Conservation (phyloP, 2,888 invertebrate genomes). For the Ecdyonurus torrentis region DNA sequence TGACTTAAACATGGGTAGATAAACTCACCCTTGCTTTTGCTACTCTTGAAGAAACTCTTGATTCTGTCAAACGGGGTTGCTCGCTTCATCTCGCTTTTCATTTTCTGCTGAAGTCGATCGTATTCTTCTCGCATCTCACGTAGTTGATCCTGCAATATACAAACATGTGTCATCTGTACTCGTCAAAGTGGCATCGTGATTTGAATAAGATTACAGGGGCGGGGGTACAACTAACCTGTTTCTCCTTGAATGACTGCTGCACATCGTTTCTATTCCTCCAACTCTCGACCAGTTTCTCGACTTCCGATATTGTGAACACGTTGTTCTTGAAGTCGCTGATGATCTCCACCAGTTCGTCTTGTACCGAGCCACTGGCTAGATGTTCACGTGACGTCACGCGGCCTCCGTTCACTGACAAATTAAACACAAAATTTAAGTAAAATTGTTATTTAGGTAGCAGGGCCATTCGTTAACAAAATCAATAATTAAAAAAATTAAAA, state of each 20-base stretch:
- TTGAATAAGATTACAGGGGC: too few species aligned
- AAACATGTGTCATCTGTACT: background rate
- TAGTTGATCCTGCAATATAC: slow-evolving; percentile 47
- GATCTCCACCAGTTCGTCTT: slow-evolving; percentile 70
- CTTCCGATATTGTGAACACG: slow-evolving; percentile 67
- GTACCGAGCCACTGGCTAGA: slow-evolving; percentile 22
- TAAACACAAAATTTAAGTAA: too few species aligned
- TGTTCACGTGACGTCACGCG: slow-evolving; percentile 22
- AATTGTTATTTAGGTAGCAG: too few species aligned
- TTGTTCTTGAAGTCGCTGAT: slow-evolving; percentile 82
- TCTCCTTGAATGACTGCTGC: slow-evolving; percentile 68
- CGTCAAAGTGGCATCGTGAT: too few species aligned
- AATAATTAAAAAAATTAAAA: too few species aligned
- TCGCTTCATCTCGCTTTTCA: slow-evolving; percentile 57
- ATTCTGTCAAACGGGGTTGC: slow-evolving; percentile 67
- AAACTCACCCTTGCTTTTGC: slow-evolving; percentile 24
- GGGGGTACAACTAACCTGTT: slow-evolving; percentile 31
- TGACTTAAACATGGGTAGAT: too few species aligned
- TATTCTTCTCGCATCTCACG: slow-evolving; percentile 65
- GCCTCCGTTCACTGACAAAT: too few species aligned
- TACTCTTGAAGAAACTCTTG: slow-evolving; percentile 53
- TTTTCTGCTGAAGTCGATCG: slow-evolving; percentile 60
- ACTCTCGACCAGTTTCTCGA: slow-evolving; percentile 67
- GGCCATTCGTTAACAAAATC: too few species aligned
- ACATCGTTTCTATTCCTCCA: slow-evolving; percentile 80